Conservation (phyloP, 2,888 invertebrate species). For the Nesidiocoris tenuis region DNA sequence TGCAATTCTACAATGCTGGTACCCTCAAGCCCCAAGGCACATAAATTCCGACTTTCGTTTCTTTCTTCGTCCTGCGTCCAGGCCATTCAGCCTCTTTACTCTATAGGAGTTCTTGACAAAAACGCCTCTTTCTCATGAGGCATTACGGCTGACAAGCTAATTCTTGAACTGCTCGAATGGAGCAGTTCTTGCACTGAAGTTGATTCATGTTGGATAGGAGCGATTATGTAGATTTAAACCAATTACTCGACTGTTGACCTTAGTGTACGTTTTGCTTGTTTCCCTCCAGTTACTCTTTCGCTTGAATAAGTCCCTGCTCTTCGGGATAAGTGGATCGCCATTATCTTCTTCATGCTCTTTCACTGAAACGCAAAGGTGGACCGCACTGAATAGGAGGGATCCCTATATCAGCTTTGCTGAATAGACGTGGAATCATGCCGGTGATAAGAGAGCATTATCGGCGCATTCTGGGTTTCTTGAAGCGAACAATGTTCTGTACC, state of each 20-base stretch:
- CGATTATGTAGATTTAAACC: slow-evolving; percentile 18
- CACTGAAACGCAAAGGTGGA: no score
- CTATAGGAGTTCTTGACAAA: neutral
- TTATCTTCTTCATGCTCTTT: neutral
- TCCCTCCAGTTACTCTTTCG: neutral
- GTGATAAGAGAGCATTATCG: no score
- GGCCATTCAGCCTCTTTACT: neutral
- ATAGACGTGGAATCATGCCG: no score
- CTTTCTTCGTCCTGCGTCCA: neutral
- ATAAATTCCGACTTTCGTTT: neutral
- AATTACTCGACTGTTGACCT: slow-evolving; percentile 11
- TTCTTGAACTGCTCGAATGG: neutral
- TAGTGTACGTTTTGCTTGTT: neutral
- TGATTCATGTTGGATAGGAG: slow-evolving; percentile 1
- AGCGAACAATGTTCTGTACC: no score
- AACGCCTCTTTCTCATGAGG: neutral
- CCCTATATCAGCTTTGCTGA: no score
- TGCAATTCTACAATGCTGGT: no score
- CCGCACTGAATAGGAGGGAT: no score
- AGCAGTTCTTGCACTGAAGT: neutral
- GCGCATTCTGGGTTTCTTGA: no score
- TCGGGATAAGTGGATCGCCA: slow-evolving; percentile 9
- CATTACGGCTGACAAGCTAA: slow-evolving; percentile 14
- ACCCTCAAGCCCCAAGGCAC: no score
- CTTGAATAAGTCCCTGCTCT: neutral